Percentiles rank a stretch among this genome's conserved stretches.
phyloP scores from a whole-genome alignment of 1,140 invertebrate species.

The Uloborus diversus region DNA sequence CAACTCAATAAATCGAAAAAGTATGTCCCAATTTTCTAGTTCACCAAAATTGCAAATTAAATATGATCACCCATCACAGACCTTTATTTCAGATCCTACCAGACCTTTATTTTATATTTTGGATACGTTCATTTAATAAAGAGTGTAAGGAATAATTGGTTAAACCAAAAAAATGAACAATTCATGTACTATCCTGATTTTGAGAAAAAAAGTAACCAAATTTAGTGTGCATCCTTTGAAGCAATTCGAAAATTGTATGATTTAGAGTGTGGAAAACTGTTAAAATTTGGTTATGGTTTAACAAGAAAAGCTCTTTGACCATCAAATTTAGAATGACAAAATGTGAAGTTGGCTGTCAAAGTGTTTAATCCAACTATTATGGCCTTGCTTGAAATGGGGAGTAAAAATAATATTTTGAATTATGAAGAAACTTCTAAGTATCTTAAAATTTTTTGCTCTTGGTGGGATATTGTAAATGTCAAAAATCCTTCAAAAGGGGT shows the following conservation, averaged over 20 bases:
- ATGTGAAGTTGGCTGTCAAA: constrained; percentile 43
- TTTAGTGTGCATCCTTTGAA: constrained; percentile 13
- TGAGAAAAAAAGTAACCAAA: background rate
- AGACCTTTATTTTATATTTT: constrained; percentile 19
- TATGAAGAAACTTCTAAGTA: background rate
- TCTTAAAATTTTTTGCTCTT: background rate
- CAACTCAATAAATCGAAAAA: background rate
- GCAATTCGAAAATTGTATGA: background rate
- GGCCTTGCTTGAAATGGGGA: background rate
- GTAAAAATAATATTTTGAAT: background rate
- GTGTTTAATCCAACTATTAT: constrained; percentile 36
- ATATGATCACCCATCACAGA: background rate
- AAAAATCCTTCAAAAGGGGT: background rate
- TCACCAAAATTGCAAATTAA: background rate
- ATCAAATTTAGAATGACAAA: constrained; percentile 48
- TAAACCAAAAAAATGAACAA: constrained; percentile 23
- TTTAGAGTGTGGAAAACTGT: background rate
- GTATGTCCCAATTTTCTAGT: background rate
- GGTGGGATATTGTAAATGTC: constrained; percentile 1
- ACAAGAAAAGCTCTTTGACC: constrained; percentile 35
- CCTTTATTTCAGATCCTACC: background rate
- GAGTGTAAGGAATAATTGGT: constrained; percentile 8
- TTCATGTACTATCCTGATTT: constrained; percentile 2
- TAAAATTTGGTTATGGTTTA: constrained; percentile 48
- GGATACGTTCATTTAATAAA: constrained; percentile 6